These are phyloP conservation scores for Hippopotamyrus pictus DNA, from an alignment of 2,797 vertebrate genomes.

Conservation along the genomic window DNA sequence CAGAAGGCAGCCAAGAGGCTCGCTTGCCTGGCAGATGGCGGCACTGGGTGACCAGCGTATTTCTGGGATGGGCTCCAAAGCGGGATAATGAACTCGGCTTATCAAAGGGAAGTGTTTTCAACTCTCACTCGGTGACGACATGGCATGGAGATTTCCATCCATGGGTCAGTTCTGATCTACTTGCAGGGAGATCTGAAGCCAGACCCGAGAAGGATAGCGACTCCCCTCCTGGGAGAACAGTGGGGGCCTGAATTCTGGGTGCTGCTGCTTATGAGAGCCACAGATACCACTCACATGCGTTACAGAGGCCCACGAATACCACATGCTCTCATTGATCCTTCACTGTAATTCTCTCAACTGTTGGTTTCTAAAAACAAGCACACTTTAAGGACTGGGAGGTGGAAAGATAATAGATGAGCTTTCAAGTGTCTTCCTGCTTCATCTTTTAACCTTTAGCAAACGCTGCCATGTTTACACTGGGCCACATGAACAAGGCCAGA, in stretches of 20 bases:
- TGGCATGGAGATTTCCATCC: constrained; percentile 3
- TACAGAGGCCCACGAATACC: not conserved
- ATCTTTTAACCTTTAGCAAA: not conserved
- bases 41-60: constrained; percentile 8
- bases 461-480: not conserved
- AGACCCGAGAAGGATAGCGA: not conserved
- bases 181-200: not conserved
- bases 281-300: not conserved
- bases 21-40: constrained; percentile 11
- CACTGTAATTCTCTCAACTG: not conserved
- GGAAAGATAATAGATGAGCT: not conserved
- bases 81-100: not conserved
- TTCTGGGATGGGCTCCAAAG: constrained; percentile 6
- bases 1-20: not conserved
- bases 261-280: not conserved
- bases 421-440: not conserved
- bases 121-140: not conserved
- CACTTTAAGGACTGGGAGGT: not conserved
- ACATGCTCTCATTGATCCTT: not conserved
- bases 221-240: not conserved
- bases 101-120: not conserved
- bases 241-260: not conserved
- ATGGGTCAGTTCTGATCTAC: not conserved
- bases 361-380: not conserved
- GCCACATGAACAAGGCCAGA: not conserved